Conservation (phyloP, 2,888 invertebrate genomes). For the Oscheius sp. region DNA sequence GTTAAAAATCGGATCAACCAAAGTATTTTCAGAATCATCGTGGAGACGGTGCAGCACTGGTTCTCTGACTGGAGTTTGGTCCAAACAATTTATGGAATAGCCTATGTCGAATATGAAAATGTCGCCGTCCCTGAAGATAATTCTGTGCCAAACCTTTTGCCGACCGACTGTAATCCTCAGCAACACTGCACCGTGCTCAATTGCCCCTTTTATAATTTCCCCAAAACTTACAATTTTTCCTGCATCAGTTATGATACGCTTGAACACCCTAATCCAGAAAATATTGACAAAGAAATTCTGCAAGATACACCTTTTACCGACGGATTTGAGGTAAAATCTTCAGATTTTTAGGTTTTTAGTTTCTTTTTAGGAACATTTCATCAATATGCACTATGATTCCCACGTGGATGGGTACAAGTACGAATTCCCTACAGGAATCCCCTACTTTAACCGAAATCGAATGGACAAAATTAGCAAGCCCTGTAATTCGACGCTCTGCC, state of each 20-base stretch:
- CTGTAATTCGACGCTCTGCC: slow-evolving; percentile 38
- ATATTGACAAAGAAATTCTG: slow-evolving; percentile 17
- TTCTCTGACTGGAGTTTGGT: slow-evolving; percentile 59
- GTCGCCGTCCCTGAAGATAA: slow-evolving; percentile 40
- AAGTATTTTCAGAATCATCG: slow-evolving; percentile 8
- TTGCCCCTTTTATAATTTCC: slow-evolving; percentile 19
- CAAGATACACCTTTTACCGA: slow-evolving; percentile 9
- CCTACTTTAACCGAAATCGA: slow-evolving; percentile 61
- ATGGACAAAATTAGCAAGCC: slow-evolving; percentile 55
- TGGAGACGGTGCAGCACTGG: slow-evolving; percentile 58
- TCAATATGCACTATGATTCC: slow-evolving; percentile 70
- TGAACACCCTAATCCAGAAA: slow-evolving; percentile 16
- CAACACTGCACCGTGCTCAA: slow-evolving; percentile 29
- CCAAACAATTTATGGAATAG: slow-evolving; percentile 59
- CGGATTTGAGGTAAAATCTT: slow-evolving; percentile 11
- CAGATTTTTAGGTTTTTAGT: slow-evolving; percentile 26
- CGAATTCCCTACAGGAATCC: slow-evolving; percentile 63
- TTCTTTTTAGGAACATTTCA: slow-evolving; percentile 55
- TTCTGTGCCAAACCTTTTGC: slow-evolving; percentile 29
- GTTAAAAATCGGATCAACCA: background rate
- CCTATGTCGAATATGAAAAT: slow-evolving; percentile 61
- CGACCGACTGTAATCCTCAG: slow-evolving; percentile 5
- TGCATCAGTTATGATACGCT: slow-evolving; percentile 30
- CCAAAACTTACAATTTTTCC: slow-evolving; percentile 10
- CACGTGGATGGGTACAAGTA: slow-evolving; percentile 66